Base-by-base conservation (phyloP, 1,140 invertebrate genomes). In the Dryas iulia region DNA sequence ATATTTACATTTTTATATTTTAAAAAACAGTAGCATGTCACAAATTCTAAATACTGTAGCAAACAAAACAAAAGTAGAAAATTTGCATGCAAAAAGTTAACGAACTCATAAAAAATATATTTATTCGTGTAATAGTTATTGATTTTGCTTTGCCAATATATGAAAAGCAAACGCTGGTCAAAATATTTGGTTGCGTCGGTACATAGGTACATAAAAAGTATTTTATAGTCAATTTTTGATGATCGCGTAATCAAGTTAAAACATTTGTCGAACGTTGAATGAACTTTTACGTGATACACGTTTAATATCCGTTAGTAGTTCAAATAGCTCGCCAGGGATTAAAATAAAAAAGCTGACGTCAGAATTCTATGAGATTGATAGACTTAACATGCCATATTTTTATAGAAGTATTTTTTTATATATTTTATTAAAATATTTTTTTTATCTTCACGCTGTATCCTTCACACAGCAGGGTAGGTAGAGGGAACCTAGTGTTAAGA, bases 261-360 rank as follows among this genome's bases (percentile, higher is more conserved):
- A 63, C 56, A 61, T 56, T 70, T 62, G 28, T 33, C 28, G 33
- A 70, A 60, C 68, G 52, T 61, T 60, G 66, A 72, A 62, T 72
- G 65, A 61, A 65, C 58, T 72, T 72, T 66, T 57, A 61, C 65
- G 60, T 59, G 57, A 65, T 68, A 69, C 64, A 52, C 66, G 58
- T 65, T 72, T 72, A 68, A 72, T 72, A 69, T 65, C 60, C 71
- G 65, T 72, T 68, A 72, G 69, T 71, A 66, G 71, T 72, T 72
- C 66, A 65, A 72, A 72, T 65, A 65, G 56, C 61, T 61, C 56
- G 62, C 66, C 26, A 53, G 71, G 62, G 66, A 72, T 69, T 72
- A 69, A 71, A 66, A 71, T 71, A 54, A 64, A 71, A n/a, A 60
- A 64, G 62, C 53, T 67, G 56, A 67, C 64, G 60, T 69, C 54